Evolutionary conservation across 2,113 vertebrate genomes (phyloP).

Genomic region (Anolis carolinensis): DNA sequence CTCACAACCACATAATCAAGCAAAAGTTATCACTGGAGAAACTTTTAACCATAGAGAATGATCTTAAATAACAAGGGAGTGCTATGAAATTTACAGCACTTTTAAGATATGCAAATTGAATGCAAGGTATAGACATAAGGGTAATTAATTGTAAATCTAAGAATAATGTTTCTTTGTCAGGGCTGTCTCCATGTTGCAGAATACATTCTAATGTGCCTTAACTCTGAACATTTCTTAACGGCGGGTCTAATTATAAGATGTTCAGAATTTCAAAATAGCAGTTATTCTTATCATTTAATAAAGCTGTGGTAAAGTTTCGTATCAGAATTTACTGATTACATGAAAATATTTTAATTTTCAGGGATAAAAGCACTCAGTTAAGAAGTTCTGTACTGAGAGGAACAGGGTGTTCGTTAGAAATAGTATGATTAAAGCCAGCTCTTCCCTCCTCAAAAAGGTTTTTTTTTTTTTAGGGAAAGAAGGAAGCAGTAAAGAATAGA

Average conservation of each 20-base stretch:
- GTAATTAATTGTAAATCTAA: slow-evolving; percentile 99
- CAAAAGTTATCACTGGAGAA: slow-evolving; percentile 78
- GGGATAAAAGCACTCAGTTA: slow-evolving; percentile 57
- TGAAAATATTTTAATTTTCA: slow-evolving; percentile 70
- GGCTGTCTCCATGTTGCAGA: slow-evolving; percentile 92
- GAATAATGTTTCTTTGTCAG: slow-evolving; percentile 99
- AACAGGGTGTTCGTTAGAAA: background rate
- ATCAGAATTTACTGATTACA: slow-evolving; percentile 69
- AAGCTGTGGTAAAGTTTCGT: slow-evolving; percentile 67
- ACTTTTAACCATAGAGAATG: slow-evolving; percentile 74
- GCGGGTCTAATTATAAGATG: slow-evolving; percentile 88
- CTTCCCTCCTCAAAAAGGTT: background rate
- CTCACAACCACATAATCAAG: slow-evolving; percentile 74
- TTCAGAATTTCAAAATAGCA: slow-evolving; percentile 83
- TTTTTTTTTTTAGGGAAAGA: background rate
- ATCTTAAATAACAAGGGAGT: slow-evolving; percentile 91
- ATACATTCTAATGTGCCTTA: slow-evolving; percentile 95
- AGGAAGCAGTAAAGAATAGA: background rate
- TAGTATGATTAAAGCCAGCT: background rate
- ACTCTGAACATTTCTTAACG: slow-evolving; percentile 89
- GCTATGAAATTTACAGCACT: slow-evolving; percentile 86
- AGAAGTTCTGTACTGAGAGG: slow-evolving; percentile 42
- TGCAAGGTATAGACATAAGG: slow-evolving; percentile 93
- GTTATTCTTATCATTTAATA: slow-evolving; percentile 79
- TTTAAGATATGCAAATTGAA: slow-evolving; percentile 98